Evolutionary conservation across 2,797 vertebrate genomes (phyloP).

Genomic region (Enoplosus armatus): DNA sequence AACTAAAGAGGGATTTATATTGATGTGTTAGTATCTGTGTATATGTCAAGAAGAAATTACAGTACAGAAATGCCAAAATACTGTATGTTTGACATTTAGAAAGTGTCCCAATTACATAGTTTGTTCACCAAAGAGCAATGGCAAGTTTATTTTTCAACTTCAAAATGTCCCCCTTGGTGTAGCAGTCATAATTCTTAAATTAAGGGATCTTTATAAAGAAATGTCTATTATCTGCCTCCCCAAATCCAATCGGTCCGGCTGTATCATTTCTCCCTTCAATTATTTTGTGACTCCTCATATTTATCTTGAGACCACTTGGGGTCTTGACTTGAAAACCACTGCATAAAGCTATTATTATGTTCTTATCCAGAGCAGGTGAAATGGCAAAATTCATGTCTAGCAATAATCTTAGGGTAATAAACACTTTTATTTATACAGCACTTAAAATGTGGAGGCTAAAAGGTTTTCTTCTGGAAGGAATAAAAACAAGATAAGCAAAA

Average conservation of each 20-base stretch:
- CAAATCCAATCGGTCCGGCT: background rate
- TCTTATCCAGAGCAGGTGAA: background rate
- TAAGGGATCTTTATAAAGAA: background rate
- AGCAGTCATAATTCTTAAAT: too few relatives aligned
- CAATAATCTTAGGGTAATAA: background rate
- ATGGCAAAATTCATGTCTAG: background rate
- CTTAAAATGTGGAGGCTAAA: background rate
- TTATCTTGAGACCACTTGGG: background rate
- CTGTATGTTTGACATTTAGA: background rate
- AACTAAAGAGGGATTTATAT: background rate
- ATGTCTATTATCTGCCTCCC: too few relatives aligned
- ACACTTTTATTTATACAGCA: background rate
- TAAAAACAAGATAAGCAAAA: background rate
- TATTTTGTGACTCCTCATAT: background rate
- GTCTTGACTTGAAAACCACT: background rate
- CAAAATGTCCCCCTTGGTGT: too few relatives aligned
- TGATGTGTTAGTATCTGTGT: background rate
- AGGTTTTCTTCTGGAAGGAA: background rate
- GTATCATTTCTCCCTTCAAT: background rate
- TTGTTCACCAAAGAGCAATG: background rate
- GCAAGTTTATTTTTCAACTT: background rate
- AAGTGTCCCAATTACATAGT: background rate
- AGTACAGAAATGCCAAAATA: background rate
- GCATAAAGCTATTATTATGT: background rate
- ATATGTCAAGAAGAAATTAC: background rate